Conservation (phyloP, 2,113 vertebrate species). For the Garra rufa region DNA sequence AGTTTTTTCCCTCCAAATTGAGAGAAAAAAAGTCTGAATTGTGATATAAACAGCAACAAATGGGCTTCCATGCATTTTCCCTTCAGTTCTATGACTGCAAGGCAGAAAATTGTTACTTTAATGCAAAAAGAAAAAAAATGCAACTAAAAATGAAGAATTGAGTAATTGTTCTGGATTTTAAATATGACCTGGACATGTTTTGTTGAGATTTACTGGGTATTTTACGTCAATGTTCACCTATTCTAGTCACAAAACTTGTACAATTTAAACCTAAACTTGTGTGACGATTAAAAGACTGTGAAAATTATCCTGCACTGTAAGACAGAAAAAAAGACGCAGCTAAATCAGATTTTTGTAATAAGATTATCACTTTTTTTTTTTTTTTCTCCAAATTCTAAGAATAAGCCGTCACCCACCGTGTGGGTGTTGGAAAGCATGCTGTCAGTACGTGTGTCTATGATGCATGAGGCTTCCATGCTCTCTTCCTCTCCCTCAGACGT, state of each 20-base stretch:
- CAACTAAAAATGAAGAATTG: no score
- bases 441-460: neutral
- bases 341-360: neutral
- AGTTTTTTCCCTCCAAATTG: neutral
- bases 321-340: neutral
- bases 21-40: neutral
- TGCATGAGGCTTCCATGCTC: neutral
- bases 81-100: no score
- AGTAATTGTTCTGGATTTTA: no score
- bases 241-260: neutral
- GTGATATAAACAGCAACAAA: no score
- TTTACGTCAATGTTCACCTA: neutral
- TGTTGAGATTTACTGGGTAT: neutral
- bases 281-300: neutral
- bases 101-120: no score
- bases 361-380: neutral
- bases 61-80: no score
- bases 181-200: constrained; percentile 23
- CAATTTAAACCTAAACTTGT: neutral
- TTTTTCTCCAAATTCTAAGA: neutral
- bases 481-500: neutral
- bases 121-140: no score
- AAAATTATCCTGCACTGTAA: neutral
- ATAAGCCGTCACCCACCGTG: neutral
- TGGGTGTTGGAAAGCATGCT: constrained; percentile 1